Conservation (phyloP, 2,797 vertebrate species). For the Moxostoma hubbsi region DNA sequence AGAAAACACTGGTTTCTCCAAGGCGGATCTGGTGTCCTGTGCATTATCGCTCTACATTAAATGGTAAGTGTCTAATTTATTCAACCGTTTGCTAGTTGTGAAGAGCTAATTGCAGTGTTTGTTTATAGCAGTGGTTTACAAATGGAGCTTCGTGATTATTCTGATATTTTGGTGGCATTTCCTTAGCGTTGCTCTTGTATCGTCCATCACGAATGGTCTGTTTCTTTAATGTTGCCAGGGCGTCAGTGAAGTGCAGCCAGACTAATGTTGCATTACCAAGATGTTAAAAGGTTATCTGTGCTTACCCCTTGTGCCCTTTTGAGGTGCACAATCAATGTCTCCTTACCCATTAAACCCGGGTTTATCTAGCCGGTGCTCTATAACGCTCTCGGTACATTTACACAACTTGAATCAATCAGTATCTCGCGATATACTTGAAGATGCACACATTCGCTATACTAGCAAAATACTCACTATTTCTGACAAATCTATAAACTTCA, state of each 20-base stretch:
- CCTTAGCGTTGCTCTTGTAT: no score
- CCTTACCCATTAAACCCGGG: background rate
- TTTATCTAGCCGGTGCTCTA: background rate
- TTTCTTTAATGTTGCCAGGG: background rate
- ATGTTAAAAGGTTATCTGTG: background rate
- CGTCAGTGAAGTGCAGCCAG: background rate
- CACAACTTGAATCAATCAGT: background rate
- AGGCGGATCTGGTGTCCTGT: conserved; percentile 84
- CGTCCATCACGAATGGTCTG: no score
- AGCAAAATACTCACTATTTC: no score
- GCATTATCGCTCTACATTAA: conserved; percentile 88
- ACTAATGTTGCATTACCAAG: background rate
- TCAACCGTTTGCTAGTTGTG: no score
- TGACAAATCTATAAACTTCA: no score
- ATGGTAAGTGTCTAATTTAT: conserved; percentile 81
- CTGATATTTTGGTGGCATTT: no score
- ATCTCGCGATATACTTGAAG: background rate
- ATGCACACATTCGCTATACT: no score
- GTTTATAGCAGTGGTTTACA: no score
- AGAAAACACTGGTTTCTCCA: conserved; percentile 89
- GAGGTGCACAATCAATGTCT: background rate
- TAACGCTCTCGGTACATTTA: background rate
- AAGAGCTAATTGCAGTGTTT: no score
- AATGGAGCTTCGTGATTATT: no score
- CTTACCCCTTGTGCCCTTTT: background rate